Percentiles rank a stretch among this genome's conserved stretches.
These are phyloP conservation scores for Tolypeutes matacus DNA, from an alignment of 2,797 vertebrate species.

Conservation along the genomic window DNA sequence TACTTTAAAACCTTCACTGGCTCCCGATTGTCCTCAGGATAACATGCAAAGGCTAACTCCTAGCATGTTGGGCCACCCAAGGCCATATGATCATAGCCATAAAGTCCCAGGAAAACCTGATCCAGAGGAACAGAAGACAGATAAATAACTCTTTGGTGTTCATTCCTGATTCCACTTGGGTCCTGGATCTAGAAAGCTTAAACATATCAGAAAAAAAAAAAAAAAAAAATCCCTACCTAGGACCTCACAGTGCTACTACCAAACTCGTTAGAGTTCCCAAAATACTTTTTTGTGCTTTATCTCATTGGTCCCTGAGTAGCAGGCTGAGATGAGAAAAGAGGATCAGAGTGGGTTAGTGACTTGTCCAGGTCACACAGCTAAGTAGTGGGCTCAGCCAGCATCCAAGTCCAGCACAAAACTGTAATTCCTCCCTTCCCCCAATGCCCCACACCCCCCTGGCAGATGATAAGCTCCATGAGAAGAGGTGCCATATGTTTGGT, in stretches of 20 bases:
- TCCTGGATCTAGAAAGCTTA: not conserved
- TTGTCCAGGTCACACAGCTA: not conserved
- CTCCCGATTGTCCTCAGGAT: not conserved
- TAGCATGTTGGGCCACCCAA: no score
- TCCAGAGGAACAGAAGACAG: not conserved
- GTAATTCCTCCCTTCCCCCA: no score
- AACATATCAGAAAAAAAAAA: not conserved
- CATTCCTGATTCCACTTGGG: not conserved
- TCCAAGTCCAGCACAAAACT: no score
- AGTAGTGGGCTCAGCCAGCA: not conserved
- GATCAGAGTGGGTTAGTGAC: not conserved
- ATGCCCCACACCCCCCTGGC: no score
- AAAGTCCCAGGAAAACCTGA: not conserved
- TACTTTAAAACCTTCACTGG: not conserved
- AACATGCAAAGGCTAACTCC: not conserved
- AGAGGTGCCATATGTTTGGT: accelerated
- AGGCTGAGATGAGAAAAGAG: not conserved
- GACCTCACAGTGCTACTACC: not conserved
- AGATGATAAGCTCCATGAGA: not conserved
- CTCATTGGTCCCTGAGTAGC: not conserved
- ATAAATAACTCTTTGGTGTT: not conserved
- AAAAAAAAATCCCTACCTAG: no score
- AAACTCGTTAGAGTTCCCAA: not conserved
- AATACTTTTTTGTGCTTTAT: not conserved
- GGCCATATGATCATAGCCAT: accelerated